Percentiles rank a stretch among this genome's conserved stretches.
These are phyloP conservation scores for Drosophila takahashii DNA, from an alignment of 1,140 invertebrate species.

Conservation along the genomic window DNA sequence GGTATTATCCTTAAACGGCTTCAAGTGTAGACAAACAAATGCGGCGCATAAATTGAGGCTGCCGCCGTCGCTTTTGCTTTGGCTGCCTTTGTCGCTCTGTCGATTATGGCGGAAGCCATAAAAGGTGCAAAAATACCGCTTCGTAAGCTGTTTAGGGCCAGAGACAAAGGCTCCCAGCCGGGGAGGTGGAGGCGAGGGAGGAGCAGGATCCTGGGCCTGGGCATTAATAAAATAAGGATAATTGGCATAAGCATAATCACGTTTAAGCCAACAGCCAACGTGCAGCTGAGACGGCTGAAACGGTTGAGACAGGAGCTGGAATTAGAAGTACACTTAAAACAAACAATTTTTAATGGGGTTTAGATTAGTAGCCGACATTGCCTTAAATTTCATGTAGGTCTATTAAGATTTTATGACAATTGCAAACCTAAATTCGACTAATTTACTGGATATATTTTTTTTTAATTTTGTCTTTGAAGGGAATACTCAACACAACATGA, in stretches of 20 bases:
- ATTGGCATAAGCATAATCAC: conserved; percentile 83
- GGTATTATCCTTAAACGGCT: conserved; percentile 70
- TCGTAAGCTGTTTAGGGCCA: conserved; percentile 61
- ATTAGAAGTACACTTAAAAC: conserved; percentile 26
- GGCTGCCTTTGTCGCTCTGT: conserved; percentile 41
- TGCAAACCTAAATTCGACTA: too few species aligned
- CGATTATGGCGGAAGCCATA: conserved; percentile 77
- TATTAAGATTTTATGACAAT: too few species aligned
- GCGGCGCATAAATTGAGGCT: conserved; percentile 66
- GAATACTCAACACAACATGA: too few species aligned
- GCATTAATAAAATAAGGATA: conserved; percentile 84
- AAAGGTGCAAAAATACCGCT: conserved; percentile 76
- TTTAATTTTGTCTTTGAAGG: too few species aligned
- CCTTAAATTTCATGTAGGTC: too few species aligned
- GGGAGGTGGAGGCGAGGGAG: neutral
- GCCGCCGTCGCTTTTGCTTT: conserved; percentile 7
- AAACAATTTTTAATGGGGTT: neutral
- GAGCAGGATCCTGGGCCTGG: conserved; percentile 16
- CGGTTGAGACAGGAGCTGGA: conserved; percentile 37
- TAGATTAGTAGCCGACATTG: neutral
- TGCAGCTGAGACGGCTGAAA: conserved; percentile 66
- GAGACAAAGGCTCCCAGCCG: conserved; percentile 46
- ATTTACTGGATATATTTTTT: too few species aligned
- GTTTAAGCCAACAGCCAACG: conserved; percentile 77
- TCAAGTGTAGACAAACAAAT: conserved; percentile 68